Base-by-base conservation (phyloP, 2,797 vertebrate species). In the Forpus xanthops region DNA sequence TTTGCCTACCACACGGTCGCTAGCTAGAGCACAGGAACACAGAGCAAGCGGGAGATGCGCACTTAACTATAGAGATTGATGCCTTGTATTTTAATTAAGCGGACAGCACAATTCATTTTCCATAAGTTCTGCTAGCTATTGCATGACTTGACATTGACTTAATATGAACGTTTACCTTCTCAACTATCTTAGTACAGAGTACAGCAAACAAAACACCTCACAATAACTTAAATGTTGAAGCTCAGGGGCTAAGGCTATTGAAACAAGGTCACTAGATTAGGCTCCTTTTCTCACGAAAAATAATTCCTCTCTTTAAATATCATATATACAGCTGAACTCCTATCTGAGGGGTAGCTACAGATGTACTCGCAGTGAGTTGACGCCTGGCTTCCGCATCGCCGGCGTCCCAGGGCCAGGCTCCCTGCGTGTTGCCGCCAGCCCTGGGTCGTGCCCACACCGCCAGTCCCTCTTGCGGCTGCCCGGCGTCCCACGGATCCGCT, bases 131-230 rank as follows among this genome's bases (percentile, higher is more conserved):
- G 68, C 94, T 96, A 94, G 60, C 93, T 96, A 95, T 64, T 87
- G 73, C 72, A 90, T 68, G 90, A 91, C 88, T 86, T 70, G 83
- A 97, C 90, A 89, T 23, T 41, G 95, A 96, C 80, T 92, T 90
- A 60, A 60, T 77, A 91, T 47, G 89, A 95, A 96, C 85, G 90
- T 91, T 93, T 56, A 93, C 89, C 80, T 91, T 87, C 82, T 74
- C 44, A n/a, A 56, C 87, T 93, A 95, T 15, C 67, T 79, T 45
- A 85, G 81, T 68, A 97, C 91, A 82, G 68, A 58, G 62, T 74
- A 97, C 92, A 91, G 84, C 83, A 24, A 96, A 93, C 85, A 45
- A 56, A 96, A 85, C 93, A 96, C 49, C 82, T 85, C 85, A 96
- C 94, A 6, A 60, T 61, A 92, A 91, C 68, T 80, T 56, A 39